A percentile compares a stretch with the other conserved stretches of the same genome.
These are phyloP conservation scores for Proisotoma minuta DNA, from an alignment of 2,888 invertebrate genomes.

Conservation along the genomic window DNA sequence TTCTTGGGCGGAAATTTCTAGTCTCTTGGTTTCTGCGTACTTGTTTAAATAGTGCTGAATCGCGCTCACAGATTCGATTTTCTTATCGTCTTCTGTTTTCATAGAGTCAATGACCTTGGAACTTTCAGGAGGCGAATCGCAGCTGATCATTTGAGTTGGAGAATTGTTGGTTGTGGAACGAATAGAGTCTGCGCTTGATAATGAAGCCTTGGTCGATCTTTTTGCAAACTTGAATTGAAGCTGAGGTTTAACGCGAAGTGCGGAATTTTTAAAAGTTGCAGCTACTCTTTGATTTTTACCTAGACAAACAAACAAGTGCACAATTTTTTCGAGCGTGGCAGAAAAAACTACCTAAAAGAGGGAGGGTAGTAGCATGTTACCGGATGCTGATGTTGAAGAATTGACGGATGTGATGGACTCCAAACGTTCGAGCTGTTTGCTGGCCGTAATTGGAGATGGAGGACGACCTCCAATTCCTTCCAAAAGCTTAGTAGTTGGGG, in stretches of 20 bases:
- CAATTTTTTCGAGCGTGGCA: not conserved
- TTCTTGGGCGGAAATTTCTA: not conserved
- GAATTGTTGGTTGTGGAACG: too few species aligned
- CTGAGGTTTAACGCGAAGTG: not conserved
- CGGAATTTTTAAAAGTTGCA: not conserved
- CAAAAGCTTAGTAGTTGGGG: not conserved
- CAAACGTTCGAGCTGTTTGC: not conserved
- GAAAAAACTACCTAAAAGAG: not conserved
- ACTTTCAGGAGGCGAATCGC: not conserved
- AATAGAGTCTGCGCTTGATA: not conserved
- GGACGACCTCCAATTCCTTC: not conserved
- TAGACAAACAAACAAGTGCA: too few species aligned
- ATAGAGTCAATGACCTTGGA: not conserved
- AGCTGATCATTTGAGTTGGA: too few species aligned
- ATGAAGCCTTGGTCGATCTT: not conserved
- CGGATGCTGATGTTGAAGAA: too few species aligned
- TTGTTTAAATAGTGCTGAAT: not conserved
- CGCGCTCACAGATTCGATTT: not conserved
- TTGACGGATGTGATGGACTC: too few species aligned
- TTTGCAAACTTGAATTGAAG: not conserved
- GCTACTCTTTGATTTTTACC: slow-evolving; percentile 1
- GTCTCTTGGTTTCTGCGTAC: not conserved
- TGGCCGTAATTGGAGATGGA: not conserved
- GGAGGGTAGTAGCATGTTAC: too few species aligned
- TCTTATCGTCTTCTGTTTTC: not conserved